Evolutionary conservation across 1,140 invertebrate genomes (phyloP), one percentile per base, ranked within the genome.

Genomic region (Calliphora vicina): DNA sequence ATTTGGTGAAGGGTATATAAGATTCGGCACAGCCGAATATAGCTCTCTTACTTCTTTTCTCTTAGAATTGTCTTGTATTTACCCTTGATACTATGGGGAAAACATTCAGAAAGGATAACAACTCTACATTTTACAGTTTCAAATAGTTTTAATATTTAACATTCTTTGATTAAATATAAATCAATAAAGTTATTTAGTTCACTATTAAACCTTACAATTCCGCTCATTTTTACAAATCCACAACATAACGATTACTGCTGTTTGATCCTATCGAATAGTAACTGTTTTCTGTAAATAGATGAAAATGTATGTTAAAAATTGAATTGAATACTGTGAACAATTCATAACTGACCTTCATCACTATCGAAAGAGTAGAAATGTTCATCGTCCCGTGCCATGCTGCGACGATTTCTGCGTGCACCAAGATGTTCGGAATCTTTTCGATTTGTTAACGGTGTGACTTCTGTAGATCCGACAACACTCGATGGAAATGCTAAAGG

Each of bases 321-420:
- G 26, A 72, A 42, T 23, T 57, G 1, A 29, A 8, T 61, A 23
- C 1, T 10, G 15, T 23, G 45, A 10, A 57, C 80, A 45, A 17
- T 17, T 45, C 12, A 50, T 0, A 17, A 61, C 85, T 82, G n/a
- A 90, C 88, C 88, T 87, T 89, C 88, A 85, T 90, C 88, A 84
- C 88, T 90, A 81, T 90, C 88, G 82, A 90, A 90, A 76, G 87
- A 88, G 83, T 88, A 89, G 25, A 90, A 89, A 17, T 88, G 87
- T 20, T 90, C 88, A 85, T 89, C 87, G 27, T 90, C 88, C 61
- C 87, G 85, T 76, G 86, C 85, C 86, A 89, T 87, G 45, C 87
- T 88, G 50, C 88, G 86, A 61, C 88, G 87, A 82, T 82, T 86
- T 35, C 20, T 83, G 29, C 78, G 82, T 15, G 20, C 42, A 5